A percentile compares a stretch with the other conserved stretches of the same genome.
Conservation (phyloP, 2,113 vertebrate species). For the Gasterosteus nipponicus region DNA sequence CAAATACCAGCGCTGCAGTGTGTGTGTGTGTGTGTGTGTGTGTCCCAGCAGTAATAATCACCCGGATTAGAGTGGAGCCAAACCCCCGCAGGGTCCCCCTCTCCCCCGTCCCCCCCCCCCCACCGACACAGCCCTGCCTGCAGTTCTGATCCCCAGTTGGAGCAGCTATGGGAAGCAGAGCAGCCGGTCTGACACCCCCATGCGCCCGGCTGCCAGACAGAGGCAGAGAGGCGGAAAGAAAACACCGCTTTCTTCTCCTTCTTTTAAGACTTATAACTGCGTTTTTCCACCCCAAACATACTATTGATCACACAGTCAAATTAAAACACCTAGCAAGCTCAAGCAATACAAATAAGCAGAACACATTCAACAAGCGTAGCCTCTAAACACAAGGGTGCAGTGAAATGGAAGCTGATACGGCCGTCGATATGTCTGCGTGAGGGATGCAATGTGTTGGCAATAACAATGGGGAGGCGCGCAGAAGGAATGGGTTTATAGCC, state of each 20-base stretch:
- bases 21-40: conserved; percentile 61
- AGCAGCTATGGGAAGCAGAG: conserved; percentile 64
- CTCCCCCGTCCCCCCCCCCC: not conserved
- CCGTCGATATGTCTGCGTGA: conserved; percentile 74
- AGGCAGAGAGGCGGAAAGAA: conserved; percentile 5
- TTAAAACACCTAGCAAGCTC: conserved; percentile 50
- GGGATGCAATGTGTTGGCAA: conserved; percentile 55
- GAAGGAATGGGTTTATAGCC: conserved; percentile 39
- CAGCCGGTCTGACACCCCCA: conserved; percentile 56
- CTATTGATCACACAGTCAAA: conserved; percentile 50
- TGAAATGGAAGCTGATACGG: conserved; percentile 76
- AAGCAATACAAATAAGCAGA: conserved; percentile 57
- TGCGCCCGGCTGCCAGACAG: conserved; percentile 47
- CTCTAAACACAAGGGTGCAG: conserved; percentile 71
- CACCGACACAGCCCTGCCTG: conserved; percentile 35
- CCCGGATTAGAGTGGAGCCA: conserved; percentile 79
- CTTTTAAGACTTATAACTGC: not conserved
- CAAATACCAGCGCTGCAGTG: conserved; percentile 68
- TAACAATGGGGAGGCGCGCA: conserved; percentile 49
- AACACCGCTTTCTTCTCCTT: conserved; percentile 1
- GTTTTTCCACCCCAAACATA: conserved; percentile 21
- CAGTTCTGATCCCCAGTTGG: conserved; percentile 59
- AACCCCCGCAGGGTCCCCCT: conserved; percentile 71
- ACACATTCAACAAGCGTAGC: conserved; percentile 46
- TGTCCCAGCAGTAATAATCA: conserved; percentile 79